phyloP scores from a whole-genome alignment of 2,888 invertebrate genomes.

The Geotrupes spiniger region DNA sequence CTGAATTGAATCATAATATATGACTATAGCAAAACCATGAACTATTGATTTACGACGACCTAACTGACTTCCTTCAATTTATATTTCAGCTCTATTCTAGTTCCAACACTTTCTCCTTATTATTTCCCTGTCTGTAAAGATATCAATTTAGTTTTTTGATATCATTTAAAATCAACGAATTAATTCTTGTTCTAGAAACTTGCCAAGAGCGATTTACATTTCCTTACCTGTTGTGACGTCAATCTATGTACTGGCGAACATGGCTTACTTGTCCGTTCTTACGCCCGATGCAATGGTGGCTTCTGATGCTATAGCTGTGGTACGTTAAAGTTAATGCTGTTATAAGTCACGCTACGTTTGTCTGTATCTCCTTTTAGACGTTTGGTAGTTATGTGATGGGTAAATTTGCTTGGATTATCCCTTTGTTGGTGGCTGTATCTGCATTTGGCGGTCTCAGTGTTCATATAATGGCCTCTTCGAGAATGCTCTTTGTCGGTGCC shows the following conservation, averaged over 20 bases:
- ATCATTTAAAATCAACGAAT: no score
- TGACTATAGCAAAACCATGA: no score
- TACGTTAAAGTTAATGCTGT: conserved; percentile 51
- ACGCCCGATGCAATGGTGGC: conserved; percentile 78
- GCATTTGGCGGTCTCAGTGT: conserved; percentile 91
- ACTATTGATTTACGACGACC: no score
- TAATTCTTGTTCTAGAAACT: conserved; percentile 58
- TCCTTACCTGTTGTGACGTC: conserved; percentile 84
- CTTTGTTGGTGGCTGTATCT: conserved; percentile 87
- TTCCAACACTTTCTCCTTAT: no score
- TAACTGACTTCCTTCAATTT: no score
- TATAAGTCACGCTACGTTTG: background rate
- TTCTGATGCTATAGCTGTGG: conserved; percentile 95
- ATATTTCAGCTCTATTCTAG: no score
- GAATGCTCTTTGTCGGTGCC: conserved; percentile 90
- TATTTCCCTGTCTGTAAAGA: no score
- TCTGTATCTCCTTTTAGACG: conserved; percentile 59
- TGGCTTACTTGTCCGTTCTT: conserved; percentile 85
- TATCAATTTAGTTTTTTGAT: no score
- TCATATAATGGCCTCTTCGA: conserved; percentile 92
- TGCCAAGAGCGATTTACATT: conserved; percentile 89
- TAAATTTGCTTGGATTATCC: conserved; percentile 76
- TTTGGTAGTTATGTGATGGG: conserved; percentile 79
- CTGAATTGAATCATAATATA: no score
- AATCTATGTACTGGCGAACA: conserved; percentile 85